These are phyloP conservation scores for Dysdera silvatica DNA, from an alignment of 1,140 invertebrate genomes.

Conservation along the genomic window DNA sequence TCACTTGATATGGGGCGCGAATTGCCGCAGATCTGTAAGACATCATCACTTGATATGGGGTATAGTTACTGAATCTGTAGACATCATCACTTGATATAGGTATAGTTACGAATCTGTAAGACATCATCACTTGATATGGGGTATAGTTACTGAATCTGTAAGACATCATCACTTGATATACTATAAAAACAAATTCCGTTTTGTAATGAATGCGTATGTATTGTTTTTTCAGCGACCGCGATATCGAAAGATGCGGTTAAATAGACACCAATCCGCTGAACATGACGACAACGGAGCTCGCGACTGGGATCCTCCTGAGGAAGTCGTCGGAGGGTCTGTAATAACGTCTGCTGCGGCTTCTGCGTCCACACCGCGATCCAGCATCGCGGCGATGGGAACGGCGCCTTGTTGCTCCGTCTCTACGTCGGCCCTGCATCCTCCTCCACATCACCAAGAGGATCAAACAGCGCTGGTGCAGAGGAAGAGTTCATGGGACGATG, in stretches of 20 bases:
- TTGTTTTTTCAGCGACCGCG: slow-evolving; percentile 10
- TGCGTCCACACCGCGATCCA: slow-evolving; percentile 10
- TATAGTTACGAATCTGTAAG: no score
- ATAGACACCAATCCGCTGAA: slow-evolving; percentile 26
- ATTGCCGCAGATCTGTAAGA: no score
- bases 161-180: no score
- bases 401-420: slow-evolving; percentile 13
- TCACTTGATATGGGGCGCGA: no score
- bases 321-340: slow-evolving; percentile 20
- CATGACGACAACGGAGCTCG: slow-evolving; percentile 6
- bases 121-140: no score
- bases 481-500: slow-evolving; percentile 28
- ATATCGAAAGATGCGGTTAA: slow-evolving; percentile 25
- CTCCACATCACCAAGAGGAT: not conserved
- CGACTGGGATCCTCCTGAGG: slow-evolving; percentile 23
- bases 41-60: no score
- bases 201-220: not conserved
- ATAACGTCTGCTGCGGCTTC: slow-evolving; percentile 6
- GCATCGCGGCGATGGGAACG: not conserved
- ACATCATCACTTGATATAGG: no score
- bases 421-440: slow-evolving; percentile 18
- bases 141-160: no score
- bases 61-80: no score
- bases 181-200: no score
- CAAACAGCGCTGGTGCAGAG: slow-evolving; percentile 3